Evolutionary conservation across 1,140 invertebrate genomes (phyloP).

Genomic region (Cepaea nemoralis): DNA sequence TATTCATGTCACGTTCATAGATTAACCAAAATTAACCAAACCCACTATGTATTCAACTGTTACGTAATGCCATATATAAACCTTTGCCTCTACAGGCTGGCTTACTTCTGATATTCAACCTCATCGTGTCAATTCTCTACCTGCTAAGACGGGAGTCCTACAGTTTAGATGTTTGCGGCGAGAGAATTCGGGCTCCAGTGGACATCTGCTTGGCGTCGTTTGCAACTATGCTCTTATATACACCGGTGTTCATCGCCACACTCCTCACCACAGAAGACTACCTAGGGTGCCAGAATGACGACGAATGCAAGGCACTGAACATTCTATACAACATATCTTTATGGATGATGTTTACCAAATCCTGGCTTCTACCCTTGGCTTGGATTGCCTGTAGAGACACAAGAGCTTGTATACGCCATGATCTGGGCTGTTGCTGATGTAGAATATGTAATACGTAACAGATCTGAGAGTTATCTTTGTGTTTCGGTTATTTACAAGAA

Average conservation of each 20-base stretch:
- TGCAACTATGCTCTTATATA: conserved; percentile 43
- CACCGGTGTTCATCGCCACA: conserved; percentile 42
- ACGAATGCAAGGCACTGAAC: conserved; percentile 34
- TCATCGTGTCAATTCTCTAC: conserved; percentile 41
- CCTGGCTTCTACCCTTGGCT: conserved; percentile 41
- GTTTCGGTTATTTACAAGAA: too few species aligned
- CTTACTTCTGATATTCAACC: conserved; percentile 30
- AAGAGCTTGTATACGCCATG: conserved; percentile 19
- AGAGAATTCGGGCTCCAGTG: conserved; percentile 44
- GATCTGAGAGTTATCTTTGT: too few species aligned
- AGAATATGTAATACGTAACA: too few species aligned
- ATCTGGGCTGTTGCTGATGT: conserved; percentile 1
- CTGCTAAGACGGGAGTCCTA: conserved; percentile 41
- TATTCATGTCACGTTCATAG: too few species aligned
- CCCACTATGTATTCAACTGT: too few species aligned
- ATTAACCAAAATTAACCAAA: too few species aligned
- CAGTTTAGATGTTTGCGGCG: conserved; percentile 44
- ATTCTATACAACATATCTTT: conserved; percentile 31
- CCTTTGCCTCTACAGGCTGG: too few species aligned
- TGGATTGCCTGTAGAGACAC: conserved; percentile 45
- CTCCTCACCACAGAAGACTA: conserved; percentile 46
- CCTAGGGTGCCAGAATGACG: conserved; percentile 28
- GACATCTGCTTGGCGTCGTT: conserved; percentile 47
- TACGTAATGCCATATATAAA: too few species aligned
- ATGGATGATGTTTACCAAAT: conserved; percentile 48